Base-by-base conservation (phyloP, 2,113 vertebrate genomes). In the Elgaria multicarinata region DNA sequence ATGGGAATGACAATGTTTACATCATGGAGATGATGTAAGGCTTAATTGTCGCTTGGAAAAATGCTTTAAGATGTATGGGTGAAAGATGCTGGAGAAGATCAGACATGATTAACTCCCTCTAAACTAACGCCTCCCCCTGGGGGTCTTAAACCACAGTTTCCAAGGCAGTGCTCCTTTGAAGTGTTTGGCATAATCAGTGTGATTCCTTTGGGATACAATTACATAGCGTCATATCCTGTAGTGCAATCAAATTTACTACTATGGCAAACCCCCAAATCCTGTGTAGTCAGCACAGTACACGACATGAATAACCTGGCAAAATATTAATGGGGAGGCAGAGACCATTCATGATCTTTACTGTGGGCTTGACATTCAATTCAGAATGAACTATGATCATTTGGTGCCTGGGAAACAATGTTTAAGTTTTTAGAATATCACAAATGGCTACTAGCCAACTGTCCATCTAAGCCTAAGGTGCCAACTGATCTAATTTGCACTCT, bases 201-300 rank as follows among this genome's bases (percentile, higher is more conserved):
- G 77, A 72, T 66, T 81, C 55, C 84, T 42, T 86, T 81, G 20
- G 58, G 84, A 46, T 53, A 72, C 78, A 90, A 75, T 76, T 86
- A 69, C 33, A 36, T 33, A 44, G 26, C 13, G 26, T 42, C 62
- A 58, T 58, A 44, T 86, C 18, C 33, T 72, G 33, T n/a, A 62
- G 18, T 90, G 42, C 33, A 75, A n/a, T 66, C 77, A 13, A 18
- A 44, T 86, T 67, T 80, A 44, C 36, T 74, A 62, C 53, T 28
- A 81, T n/a, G n/a, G 58, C 13, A 44, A 89, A 31, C 28, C 18
- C 6, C 46, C 53, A n/a, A 50, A 46, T 39, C 58, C 81, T 66
- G 55, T 76, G 31, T 55, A 36, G 42, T 80, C 26, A 80, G 66
- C 50, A 71, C 5, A 16, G 46, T 64, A 78, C 3, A n/a, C 13